Evolutionary conservation across 2,113 vertebrate genomes (phyloP).

Genomic region (Notothenia coriiceps): DNA sequence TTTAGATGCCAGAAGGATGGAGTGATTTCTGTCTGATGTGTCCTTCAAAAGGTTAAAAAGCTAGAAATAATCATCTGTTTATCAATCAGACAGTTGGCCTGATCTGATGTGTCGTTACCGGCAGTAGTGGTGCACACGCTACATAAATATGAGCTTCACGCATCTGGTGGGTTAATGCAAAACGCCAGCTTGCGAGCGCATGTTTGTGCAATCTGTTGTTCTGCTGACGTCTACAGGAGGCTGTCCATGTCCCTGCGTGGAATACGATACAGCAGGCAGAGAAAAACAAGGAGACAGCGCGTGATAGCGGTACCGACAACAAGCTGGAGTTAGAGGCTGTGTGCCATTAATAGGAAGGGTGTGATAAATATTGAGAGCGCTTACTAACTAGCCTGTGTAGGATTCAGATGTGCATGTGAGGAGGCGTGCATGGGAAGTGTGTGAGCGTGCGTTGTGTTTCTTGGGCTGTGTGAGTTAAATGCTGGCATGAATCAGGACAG

Average conservation of each 20-base stretch:
- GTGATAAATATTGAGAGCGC: conserved; percentile 41
- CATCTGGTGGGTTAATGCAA: conserved; percentile 39
- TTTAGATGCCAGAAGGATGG: conserved; percentile 29
- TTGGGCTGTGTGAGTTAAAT: conserved; percentile 45
- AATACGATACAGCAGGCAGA: conserved; percentile 63
- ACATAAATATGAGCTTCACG: conserved; percentile 65
- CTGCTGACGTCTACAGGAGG: conserved; percentile 67
- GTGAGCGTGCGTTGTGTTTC: conserved; percentile 24
- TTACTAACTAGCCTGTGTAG: conserved; percentile 10
- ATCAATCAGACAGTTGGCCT: conserved; percentile 20
- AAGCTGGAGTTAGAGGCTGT: conserved; percentile 12
- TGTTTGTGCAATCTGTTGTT: conserved; percentile 73
- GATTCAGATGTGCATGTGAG: conserved; percentile 20
- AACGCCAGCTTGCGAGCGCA: conserved; percentile 58
- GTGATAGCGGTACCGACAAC: conserved; percentile 26
- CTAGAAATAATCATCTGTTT: conserved; percentile 10
- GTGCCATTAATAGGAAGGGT: conserved; percentile 54
- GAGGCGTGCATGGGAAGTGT: conserved; percentile 21
- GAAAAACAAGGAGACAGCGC: conserved; percentile 50
- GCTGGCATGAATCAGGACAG: conserved; percentile 52
- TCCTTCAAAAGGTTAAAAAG: conserved; percentile 14
- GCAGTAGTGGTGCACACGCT: conserved; percentile 32
- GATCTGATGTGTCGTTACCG: conserved; percentile 43
- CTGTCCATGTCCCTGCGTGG: conserved; percentile 53
- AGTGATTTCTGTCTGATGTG: conserved; percentile 19